Evolutionary conservation across 2,113 vertebrate genomes (phyloP).

Genomic region (Aythya baeri): DNA sequence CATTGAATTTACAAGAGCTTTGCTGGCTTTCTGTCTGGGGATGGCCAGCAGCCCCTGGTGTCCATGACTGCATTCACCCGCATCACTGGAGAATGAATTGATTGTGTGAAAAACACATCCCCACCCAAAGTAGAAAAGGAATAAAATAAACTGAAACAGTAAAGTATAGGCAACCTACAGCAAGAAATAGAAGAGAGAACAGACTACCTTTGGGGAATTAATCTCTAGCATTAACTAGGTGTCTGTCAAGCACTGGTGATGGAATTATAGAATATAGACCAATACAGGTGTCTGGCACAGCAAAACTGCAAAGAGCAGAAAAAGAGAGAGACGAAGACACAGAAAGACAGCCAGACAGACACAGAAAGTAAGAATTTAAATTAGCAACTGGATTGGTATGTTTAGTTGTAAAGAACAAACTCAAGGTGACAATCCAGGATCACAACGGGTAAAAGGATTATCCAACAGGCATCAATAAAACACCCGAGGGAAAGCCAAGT

Average conservation of each 20-base stretch:
- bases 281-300: slow-evolving; percentile 41
- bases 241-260: slow-evolving; percentile 35
- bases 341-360: not conserved
- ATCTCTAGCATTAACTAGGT: slow-evolving; percentile 63
- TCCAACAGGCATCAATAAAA: not conserved
- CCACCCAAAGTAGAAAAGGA: not conserved
- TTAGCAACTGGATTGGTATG: not conserved
- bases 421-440: not conserved
- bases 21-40: not conserved
- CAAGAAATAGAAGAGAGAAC: slow-evolving; percentile 48
- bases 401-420: not conserved
- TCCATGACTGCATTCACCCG: not conserved
- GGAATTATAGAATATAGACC: slow-evolving; percentile 55
- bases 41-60: not conserved
- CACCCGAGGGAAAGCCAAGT: not conserved
- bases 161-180: slow-evolving; percentile 10
- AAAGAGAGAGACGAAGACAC: not conserved
- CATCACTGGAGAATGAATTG: not conserved
- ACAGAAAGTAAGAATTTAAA: slow-evolving; percentile 33
- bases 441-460: not conserved
- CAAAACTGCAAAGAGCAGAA: slow-evolving; percentile 57
- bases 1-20: not conserved
- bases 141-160: not conserved
- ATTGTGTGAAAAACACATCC: not conserved
- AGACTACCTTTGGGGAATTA: slow-evolving; percentile 56